phyloP scores from a whole-genome alignment of 2,113 vertebrate species.

The Poeciliopsis prolifica region DNA sequence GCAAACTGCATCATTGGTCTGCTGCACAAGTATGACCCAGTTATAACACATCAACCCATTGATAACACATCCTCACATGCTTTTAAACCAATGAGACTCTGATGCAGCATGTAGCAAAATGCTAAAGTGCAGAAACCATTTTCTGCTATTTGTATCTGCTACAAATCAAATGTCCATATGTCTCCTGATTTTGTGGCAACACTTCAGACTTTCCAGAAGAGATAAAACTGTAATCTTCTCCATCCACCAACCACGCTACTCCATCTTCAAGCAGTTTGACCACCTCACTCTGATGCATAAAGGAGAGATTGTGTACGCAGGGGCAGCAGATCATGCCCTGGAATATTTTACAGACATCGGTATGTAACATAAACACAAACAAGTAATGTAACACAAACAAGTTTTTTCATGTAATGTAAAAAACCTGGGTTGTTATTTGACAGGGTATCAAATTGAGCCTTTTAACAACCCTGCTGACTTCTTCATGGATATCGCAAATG shows the following conservation, averaged over 20 bases:
- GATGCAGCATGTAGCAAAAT: background rate
- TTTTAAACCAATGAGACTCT: background rate
- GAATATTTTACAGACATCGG: constrained; percentile 77
- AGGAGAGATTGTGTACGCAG: constrained; percentile 80
- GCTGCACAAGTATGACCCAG: constrained; percentile 71
- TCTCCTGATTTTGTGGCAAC: background rate
- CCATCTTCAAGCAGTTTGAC: constrained; percentile 83
- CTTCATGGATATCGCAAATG: constrained; percentile 83
- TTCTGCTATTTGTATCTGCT: background rate
- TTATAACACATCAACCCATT: background rate
- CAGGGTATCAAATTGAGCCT: constrained; percentile 80
- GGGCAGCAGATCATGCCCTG: constrained; percentile 59
- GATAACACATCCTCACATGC: background rate
- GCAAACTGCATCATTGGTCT: constrained; percentile 80
- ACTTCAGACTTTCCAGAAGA: constrained; percentile 74
- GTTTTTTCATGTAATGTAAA: background rate
- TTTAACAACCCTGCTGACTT: constrained; percentile 84
- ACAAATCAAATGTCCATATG: background rate
- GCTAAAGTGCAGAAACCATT: background rate
- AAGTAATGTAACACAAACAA: too few relatives aligned
- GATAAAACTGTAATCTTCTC: constrained; percentile 84
- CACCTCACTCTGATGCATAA: constrained; percentile 82
- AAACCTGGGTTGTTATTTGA: background rate
- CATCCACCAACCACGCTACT: constrained; percentile 84
- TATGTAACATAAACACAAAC: constrained; percentile 19